Evolutionary conservation across 1,140 invertebrate species (phyloP), one percentile per base, ranked within the genome.

Genomic region (Cotesia vestalis): DNA sequence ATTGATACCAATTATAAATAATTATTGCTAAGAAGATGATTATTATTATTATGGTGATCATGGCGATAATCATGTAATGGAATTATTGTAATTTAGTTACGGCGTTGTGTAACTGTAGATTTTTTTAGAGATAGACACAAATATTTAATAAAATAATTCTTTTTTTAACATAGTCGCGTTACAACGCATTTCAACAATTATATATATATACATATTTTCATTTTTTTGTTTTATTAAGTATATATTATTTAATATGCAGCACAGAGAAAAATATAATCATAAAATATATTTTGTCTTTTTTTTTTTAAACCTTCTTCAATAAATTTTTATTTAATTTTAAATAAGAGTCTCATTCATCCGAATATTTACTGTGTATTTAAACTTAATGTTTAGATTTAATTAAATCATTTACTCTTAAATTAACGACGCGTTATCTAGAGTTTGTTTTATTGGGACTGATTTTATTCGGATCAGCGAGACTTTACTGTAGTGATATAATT

Each of bases 101-200:
- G 77, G 68, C 75, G 79, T 79, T 80, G 77, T 80, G 74, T 72
- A 74, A 76, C 57, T 79, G 70, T 78, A 80, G 69, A 78, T 78
- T 78, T 78, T 68, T 64, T 74, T 71, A 69, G 61, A 67, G 66
- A 64, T 71, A 68, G 64, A 61, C 46, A 71, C 52, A 67, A 71
- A 72, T 72, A 72, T 66, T 20, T 62, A 27, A 71, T 71, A 27
- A 27, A 27, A 27, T 71, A 66, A 38, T 73, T 35, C 53, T 62
- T 38, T 59, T 68, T 63, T 53, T 51, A 52, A 38, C 66, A 57
- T 53, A n/a, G 59, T 46, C 17, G 61, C 57, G 46, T 14, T 57
- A 63, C 35, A 55, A 69, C 68, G 40, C 67, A 64, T 66, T 70
- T 35, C 34, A 73, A 63, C 40, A 46, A 46, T 46, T 46, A 46